phyloP scores from a whole-genome alignment of 2,888 invertebrate genomes.

The Apoderus coryli region DNA sequence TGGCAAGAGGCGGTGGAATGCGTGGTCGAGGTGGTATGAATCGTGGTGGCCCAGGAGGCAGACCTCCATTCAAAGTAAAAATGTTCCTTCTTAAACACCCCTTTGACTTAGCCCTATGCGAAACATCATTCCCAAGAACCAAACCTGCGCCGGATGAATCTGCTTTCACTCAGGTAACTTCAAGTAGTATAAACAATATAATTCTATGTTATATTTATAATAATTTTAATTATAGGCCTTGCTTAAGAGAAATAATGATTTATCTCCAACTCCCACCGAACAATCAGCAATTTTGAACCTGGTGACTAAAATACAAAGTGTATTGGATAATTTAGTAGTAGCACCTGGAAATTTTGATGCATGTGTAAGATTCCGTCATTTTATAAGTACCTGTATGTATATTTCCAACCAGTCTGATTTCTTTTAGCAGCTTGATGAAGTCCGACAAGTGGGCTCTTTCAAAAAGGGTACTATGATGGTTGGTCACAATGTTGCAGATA shows the following conservation, averaged over 20 bases:
- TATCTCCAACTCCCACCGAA: constrained; percentile 81
- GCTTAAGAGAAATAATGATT: constrained; percentile 79
- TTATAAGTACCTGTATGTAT: not conserved
- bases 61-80: constrained; percentile 47
- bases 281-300: constrained; percentile 86
- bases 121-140: constrained; percentile 77
- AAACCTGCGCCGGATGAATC: constrained; percentile 72
- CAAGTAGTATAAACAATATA: too few species aligned
- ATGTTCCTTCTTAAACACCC: constrained; percentile 62
- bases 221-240: too few species aligned
- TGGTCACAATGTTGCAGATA: constrained; percentile 89
- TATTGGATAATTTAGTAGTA: constrained; percentile 86
- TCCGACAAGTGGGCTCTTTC: constrained; percentile 92
- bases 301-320: constrained; percentile 88
- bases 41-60: constrained; percentile 45
- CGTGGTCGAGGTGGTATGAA: constrained; percentile 47
- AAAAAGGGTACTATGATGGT: constrained; percentile 97
- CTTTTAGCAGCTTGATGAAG: constrained; percentile 77
- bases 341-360: constrained; percentile 90
- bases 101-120: constrained; percentile 77
- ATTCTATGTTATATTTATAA: too few species aligned
- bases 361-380: constrained; percentile 57
- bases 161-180: constrained; percentile 73
- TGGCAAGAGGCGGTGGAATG: constrained; percentile 63
- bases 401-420: not conserved